Conservation (phyloP, 2,113 vertebrate species). For the Nesogale talazaci region DNA sequence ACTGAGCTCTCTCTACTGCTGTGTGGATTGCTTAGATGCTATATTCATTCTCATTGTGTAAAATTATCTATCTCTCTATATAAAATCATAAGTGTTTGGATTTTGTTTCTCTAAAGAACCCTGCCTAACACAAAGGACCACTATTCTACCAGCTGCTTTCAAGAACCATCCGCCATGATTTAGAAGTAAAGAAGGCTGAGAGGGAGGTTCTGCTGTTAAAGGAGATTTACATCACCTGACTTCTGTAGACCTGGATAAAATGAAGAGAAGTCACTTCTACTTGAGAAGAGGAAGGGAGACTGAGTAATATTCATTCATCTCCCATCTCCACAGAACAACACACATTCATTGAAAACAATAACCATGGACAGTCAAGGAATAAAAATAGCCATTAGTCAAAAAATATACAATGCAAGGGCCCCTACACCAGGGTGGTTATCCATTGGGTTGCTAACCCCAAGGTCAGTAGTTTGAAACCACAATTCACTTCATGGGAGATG, state of each 20-base stretch:
- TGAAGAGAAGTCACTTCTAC: background rate
- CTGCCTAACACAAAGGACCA: background rate
- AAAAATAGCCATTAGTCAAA: constrained; percentile 12
- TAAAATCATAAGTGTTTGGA: too few species aligned
- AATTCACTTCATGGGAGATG: too few species aligned
- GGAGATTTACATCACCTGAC: background rate
- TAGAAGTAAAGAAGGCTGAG: background rate
- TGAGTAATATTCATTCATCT: background rate
- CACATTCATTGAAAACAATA: constrained; percentile 7
- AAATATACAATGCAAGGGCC: background rate
- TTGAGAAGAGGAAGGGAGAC: background rate
- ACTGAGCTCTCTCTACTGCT: too few species aligned
- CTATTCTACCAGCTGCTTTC: background rate
- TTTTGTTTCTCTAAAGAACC: too few species aligned
- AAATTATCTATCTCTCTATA: too few species aligned
- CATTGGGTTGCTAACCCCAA: too few species aligned
- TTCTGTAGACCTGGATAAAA: background rate
- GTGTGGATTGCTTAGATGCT: too few species aligned
- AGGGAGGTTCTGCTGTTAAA: fast-evolving
- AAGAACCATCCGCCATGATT: too few species aligned
- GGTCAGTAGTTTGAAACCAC: too few species aligned
- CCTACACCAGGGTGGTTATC: too few species aligned
- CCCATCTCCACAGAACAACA: background rate
- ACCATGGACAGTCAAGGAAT: background rate
- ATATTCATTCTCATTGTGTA: too few species aligned